These are phyloP conservation scores for Motacilla tschutschensis DNA, from an alignment of 2,113 vertebrate genomes.

Conservation along the genomic window DNA sequence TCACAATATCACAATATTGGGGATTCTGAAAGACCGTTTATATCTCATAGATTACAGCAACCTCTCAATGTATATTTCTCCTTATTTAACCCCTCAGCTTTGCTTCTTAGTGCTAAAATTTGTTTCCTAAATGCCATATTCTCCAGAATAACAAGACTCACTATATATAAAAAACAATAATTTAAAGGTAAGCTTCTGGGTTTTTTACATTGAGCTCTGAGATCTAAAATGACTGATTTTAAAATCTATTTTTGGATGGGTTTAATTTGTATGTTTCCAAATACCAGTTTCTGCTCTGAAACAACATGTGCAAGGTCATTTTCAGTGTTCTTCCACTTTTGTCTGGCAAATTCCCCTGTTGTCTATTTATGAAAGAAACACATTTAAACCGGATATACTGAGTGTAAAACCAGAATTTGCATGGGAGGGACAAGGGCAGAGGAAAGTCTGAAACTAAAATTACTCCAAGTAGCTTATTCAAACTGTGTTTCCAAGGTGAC, in stretches of 20 bases:
- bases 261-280: constrained; percentile 11
- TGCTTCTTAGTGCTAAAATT: not conserved
- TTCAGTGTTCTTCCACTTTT: constrained; percentile 5
- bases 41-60: not conserved
- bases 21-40: not conserved
- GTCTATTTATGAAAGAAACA: not conserved
- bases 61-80: not conserved
- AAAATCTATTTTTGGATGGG: not conserved
- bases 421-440: constrained; percentile 33
- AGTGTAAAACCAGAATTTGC: constrained; percentile 43
- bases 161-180: not conserved
- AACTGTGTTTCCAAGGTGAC: constrained; percentile 44
- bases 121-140: not conserved
- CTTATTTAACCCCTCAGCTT: not conserved
- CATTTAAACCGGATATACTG: constrained; percentile 13
- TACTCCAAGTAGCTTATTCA: constrained; percentile 22
- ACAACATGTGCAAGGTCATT: not conserved
- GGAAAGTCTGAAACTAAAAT: constrained; percentile 50
- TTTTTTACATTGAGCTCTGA: not conserved
- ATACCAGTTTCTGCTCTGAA: not conserved
- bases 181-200: not conserved
- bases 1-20: not conserved
- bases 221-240: not conserved
- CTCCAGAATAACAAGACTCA: not conserved
- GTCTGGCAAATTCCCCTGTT: not conserved